These are phyloP conservation scores for Camponotus pennsylvanicus DNA, from an alignment of 1,140 invertebrate species.

Conservation along the genomic window DNA sequence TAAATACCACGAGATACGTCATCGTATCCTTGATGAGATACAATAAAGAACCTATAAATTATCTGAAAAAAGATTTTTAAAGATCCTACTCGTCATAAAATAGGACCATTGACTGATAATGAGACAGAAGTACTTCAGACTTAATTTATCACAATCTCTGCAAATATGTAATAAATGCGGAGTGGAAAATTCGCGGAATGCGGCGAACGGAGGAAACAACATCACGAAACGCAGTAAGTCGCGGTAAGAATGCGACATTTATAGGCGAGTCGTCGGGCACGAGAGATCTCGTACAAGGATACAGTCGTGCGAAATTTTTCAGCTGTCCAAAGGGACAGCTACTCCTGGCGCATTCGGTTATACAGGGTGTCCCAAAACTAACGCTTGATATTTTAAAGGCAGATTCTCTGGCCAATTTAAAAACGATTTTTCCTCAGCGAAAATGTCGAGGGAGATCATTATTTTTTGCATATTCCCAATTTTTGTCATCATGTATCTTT, in stretches of 20 bases:
- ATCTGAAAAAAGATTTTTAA: not conserved
- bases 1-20: not conserved
- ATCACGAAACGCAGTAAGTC: conserved; percentile 28
- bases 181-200: conserved; percentile 31
- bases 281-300: conserved; percentile 34
- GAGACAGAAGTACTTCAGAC: not conserved
- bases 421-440: too few species aligned
- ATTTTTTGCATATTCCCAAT: too few species aligned
- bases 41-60: not conserved
- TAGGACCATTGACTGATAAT: not conserved
- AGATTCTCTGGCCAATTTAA: too few species aligned
- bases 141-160: conserved; percentile 30
- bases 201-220: conserved; percentile 18
- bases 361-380: too few species aligned
- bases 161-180: conserved; percentile 13
- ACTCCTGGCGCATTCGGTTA: conserved; percentile 39
- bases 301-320: conserved; percentile 54
- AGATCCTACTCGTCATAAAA: not conserved
- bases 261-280: conserved; percentile 20
- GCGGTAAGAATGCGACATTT: conserved; percentile 43
- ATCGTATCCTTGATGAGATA: not conserved
- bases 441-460: too few species aligned
- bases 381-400: too few species aligned
- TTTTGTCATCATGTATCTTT: too few species aligned
- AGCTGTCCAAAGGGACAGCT: conserved; percentile 11